Conservation (phyloP, 2,888 invertebrate genomes). For the Drosophila maculinotata region DNA sequence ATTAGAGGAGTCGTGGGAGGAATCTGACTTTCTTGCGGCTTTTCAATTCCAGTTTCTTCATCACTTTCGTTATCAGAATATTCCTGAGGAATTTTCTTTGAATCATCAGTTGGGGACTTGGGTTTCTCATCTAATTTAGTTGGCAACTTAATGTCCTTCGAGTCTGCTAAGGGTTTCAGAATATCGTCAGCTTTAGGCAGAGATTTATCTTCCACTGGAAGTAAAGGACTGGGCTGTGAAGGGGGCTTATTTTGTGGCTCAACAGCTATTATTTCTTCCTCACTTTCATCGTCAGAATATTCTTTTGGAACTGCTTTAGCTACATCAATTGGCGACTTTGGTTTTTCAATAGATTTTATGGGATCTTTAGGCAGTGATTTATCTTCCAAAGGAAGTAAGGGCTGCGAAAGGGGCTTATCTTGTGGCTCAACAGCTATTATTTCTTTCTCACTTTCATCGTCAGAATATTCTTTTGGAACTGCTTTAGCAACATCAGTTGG, state of each 20-base stretch:
- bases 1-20: not conserved
- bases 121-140: constrained; percentile 18
- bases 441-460: constrained; percentile 14
- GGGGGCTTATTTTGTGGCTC: not conserved
- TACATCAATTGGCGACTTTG: constrained; percentile 15
- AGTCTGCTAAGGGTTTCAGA: not conserved
- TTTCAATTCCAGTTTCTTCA: constrained; percentile 8
- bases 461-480: too few species aligned
- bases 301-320: constrained; percentile 4
- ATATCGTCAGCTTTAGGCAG: not conserved
- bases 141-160: not conserved
- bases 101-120: constrained; percentile 1
- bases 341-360: constrained; percentile 1
- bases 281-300: constrained; percentile 15
- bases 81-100: not conserved
- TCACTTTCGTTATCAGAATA: constrained; percentile 20
- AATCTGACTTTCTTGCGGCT: constrained; percentile 5
- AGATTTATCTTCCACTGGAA: constrained; percentile 8
- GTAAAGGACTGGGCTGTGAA: not conserved
- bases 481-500: too few species aligned
- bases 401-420: not conserved
- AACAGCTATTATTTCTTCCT: not conserved
- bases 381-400: constrained; percentile 1
- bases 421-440: not conserved
- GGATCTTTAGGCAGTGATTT: too few species aligned